Evolutionary conservation across 2,888 invertebrate genomes (phyloP), one percentile per base, ranked within the genome.

Genomic region (Phragmatobia fuliginosa): DNA sequence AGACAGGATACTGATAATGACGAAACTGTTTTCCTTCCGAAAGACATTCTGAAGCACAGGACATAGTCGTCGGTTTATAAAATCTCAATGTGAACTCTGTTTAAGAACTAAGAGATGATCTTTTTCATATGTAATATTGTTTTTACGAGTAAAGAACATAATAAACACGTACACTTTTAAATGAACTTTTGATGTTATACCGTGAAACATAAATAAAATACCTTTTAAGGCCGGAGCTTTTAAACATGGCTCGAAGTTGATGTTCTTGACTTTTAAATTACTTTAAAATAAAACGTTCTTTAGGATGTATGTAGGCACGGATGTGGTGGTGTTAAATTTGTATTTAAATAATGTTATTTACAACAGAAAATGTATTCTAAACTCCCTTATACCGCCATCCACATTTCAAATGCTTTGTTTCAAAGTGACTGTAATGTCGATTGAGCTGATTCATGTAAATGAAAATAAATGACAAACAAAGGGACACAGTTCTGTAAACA

Each of bases 401-500:
- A 56, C 6, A 28, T 56, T 56, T 56, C 14, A 28, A 28, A 14
- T 5, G 28, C 28, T 28, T 21, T 31, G 31, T 21, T 38, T 1
- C 18, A 62, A 21, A 21, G 28, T 31, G 62, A 38, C 62, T 62
- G 4, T 38, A 38, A 38, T 62, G 16, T 36, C 2, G 38, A 41
- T 21, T 41, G 31, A 32, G 21, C 56, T 65, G 65, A 65, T 56
- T 65, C 65, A 65, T 56, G 36, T 18, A 28, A 56, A 56, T 64
- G 25, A 52, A 62, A 21, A 62, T 49, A 65, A 65, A 65, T 65
- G 28, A 65, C 36, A 65, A 65, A 65, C 65, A 65, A 65, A 65
- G 65, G 65, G 65, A 56, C 65, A 56, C 56, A 56, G 28, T 52
- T 36, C 32, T 33, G 64, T 64, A 36, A 52, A 65, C 56, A 38